Evolutionary conservation across 2,113 vertebrate genomes (phyloP).

Genomic region (Neogobius melanostomus): DNA sequence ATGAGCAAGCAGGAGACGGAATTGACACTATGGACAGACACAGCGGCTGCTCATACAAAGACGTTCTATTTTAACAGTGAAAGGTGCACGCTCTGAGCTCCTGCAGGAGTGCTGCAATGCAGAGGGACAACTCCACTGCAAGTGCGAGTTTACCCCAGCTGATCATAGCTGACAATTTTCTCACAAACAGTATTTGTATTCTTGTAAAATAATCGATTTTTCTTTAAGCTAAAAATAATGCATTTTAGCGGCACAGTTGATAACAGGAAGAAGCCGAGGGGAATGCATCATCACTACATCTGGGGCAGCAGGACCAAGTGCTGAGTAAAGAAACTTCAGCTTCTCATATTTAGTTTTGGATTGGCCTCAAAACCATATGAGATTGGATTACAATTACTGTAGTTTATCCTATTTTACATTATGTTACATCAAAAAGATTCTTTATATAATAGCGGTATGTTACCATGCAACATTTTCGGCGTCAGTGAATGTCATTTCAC

Average conservation of each 20-base stretch:
- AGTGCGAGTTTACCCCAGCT: slow-evolving; percentile 36
- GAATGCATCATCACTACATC: slow-evolving; percentile 13
- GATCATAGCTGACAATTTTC: slow-evolving; percentile 16
- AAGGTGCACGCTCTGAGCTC: slow-evolving; percentile 56
- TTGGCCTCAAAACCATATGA: slow-evolving; percentile 16
- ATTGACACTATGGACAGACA: background rate
- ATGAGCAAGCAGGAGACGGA: background rate
- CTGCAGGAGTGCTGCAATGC: slow-evolving; percentile 76
- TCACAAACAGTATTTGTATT: background rate
- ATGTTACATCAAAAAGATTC: too few species aligned
- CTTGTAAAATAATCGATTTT: too few species aligned
- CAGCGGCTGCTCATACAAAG: slow-evolving; percentile 19
- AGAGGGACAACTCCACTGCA: slow-evolving; percentile 62
- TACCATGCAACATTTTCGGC: slow-evolving; percentile 38
- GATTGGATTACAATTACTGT: background rate
- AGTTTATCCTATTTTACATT: background rate
- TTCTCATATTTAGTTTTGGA: slow-evolving; percentile 21
- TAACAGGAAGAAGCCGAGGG: background rate
- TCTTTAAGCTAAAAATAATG: background rate
- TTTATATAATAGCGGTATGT: slow-evolving; percentile 7
- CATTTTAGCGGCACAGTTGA: background rate
- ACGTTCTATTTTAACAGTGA: slow-evolving; percentile 41
- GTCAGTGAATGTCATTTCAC: slow-evolving; percentile 20
- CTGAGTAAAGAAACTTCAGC: slow-evolving; percentile 16
- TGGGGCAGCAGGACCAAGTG: slow-evolving; percentile 55